These are phyloP conservation scores for Synodontis membranacea DNA, from an alignment of 2,113 vertebrate species.

Conservation along the genomic window DNA sequence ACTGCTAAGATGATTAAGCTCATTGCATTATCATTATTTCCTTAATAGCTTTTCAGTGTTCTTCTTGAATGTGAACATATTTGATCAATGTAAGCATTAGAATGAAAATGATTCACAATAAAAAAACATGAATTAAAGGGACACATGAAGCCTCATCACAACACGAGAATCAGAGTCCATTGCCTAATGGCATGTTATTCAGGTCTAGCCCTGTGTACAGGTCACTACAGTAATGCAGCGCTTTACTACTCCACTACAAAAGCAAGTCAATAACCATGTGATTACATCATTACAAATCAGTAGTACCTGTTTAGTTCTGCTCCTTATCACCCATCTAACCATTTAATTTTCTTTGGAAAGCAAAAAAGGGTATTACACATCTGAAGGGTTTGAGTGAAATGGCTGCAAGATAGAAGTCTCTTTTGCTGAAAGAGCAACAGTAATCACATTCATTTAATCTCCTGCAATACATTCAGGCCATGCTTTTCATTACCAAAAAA, in stretches of 20 bases:
- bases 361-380: constrained; percentile 63
- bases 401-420: constrained; percentile 77
- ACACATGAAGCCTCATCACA: background rate
- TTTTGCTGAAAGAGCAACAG: constrained; percentile 84
- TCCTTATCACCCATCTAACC: constrained; percentile 63
- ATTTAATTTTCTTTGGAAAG: constrained; percentile 57
- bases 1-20: background rate
- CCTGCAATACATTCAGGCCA: constrained; percentile 91
- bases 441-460: constrained; percentile 94
- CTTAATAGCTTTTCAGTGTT: background rate
- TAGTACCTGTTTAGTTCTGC: constrained; percentile 54
- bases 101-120: background rate
- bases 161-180: background rate
- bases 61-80: background rate
- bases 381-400: constrained; percentile 67
- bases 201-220: background rate
- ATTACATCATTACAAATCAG: background rate
- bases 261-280: background rate
- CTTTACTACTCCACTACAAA: background rate
- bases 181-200: background rate
- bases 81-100: background rate
- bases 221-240: background rate
- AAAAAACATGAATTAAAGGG: background rate
- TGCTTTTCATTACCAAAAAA: constrained; percentile 91
- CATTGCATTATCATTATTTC: background rate